These are phyloP conservation scores for Petrophora chlorosata DNA, from an alignment of 2,888 invertebrate species.

Conservation along the genomic window DNA sequence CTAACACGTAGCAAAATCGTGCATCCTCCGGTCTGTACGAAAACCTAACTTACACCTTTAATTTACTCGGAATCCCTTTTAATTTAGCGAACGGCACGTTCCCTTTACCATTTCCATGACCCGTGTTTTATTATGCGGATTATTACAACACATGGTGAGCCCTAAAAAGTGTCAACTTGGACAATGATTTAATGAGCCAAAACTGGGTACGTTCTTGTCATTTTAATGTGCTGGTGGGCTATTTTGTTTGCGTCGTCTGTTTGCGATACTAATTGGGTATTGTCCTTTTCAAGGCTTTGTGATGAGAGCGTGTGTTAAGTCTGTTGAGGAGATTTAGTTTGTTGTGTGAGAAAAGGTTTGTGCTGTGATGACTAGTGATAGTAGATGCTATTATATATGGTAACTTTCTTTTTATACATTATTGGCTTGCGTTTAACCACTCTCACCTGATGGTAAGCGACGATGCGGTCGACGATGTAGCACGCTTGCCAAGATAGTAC, in stretches of 20 bases:
- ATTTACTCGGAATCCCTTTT: conserved; percentile 69
- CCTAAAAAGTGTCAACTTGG: conserved; percentile 51
- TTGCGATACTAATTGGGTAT: conserved; percentile 26
- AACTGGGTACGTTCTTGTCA: conserved; percentile 43
- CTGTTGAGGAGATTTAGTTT: too few relatives aligned
- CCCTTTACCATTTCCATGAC: conserved; percentile 46
- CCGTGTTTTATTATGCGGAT: conserved; percentile 58
- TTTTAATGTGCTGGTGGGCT: conserved; percentile 36
- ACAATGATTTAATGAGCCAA: conserved; percentile 48
- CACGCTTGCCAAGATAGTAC: too few relatives aligned
- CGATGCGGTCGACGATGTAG: too few relatives aligned
- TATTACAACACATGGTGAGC: conserved; percentile 56
- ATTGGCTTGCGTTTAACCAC: too few relatives aligned
- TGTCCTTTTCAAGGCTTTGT: conserved; percentile 18
- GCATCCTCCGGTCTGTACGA: conserved; percentile 43
- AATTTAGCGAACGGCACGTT: conserved; percentile 67
- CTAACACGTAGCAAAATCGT: conserved; percentile 16
- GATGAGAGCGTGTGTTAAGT: background rate
- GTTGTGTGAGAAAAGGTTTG: too few relatives aligned
- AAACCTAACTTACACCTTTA: conserved; percentile 67
- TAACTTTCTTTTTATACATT: too few relatives aligned
- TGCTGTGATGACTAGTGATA: too few relatives aligned
- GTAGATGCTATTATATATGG: too few relatives aligned
- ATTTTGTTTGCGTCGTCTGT: conserved; percentile 19
- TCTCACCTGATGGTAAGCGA: too few relatives aligned